Base-by-base conservation (phyloP, 2,113 vertebrate species). In the Alligator sinensis region DNA sequence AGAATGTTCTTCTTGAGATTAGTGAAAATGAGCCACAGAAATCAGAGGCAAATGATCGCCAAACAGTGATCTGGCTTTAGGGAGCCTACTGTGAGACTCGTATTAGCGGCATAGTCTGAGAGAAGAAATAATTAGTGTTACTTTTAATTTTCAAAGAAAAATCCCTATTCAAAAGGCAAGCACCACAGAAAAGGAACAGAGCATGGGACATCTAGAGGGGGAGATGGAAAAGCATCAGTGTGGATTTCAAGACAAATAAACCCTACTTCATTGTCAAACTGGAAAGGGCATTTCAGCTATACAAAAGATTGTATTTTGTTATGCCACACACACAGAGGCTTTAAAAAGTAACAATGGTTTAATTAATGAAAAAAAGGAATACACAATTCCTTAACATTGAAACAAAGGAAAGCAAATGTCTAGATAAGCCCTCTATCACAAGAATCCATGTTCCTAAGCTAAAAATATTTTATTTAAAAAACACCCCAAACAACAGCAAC, bases 361-460 rank as follows among this genome's bases (percentile, higher is more conserved):
- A 61, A 84, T 81, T 82, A 91, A 91, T 8, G 47, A 38, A 82
- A 88, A 87, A 70, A 77, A n/a, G 38, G 66, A n/a, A 87, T 90
- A 93, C 16, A 15, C 63, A 66, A 94, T 84, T 93, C 84, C 59
- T 84, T 27, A 92, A 77, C 76, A 57, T 24, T 84, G 81, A 95
- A 82, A 96, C 80, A 86, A 95, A 57, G 38, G 77, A 95, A 96
- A 91, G 80, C 27, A 79, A n/a, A 86, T 61, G 82, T 24, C 19
- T n/a, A 91, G 55, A 62, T 91, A 97, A 95, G 27, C 30, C 12
- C 94, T 77, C n/a, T 87, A 91, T 88, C 70, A 91, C 57, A 87
- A 80, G 27, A 87, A 87, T 1, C 4, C 83, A 57, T 66, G 55
- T 82, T 91, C 55, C 17, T 54, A 84, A 5, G 61, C 79, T 87